Conservation (phyloP, 2,113 vertebrate genomes). For the Bombycilla garrulus region DNA sequence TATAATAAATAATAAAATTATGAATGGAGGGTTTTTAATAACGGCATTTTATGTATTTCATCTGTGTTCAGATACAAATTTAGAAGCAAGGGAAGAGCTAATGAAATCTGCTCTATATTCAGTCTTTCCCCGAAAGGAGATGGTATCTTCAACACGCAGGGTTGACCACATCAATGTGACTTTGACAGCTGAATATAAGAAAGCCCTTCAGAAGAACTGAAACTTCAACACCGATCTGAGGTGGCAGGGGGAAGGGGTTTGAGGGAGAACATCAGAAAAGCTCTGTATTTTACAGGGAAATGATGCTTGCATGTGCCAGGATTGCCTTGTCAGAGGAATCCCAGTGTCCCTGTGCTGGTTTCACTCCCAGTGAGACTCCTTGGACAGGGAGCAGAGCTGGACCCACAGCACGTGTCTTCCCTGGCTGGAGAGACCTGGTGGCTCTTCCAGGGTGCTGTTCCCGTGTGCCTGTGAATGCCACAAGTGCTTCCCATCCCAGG, state of each 20-base stretch:
- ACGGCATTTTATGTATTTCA: not conserved
- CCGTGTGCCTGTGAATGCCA: not conserved
- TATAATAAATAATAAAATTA: too few species aligned
- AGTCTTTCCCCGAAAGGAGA: not conserved
- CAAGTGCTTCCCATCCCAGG: not conserved
- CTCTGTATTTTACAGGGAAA: not conserved
- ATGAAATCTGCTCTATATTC: not conserved
- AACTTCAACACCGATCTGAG: not conserved
- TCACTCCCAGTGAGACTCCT: too few species aligned
- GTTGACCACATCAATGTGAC: not conserved
- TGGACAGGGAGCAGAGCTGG: not conserved
- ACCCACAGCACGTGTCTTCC: not conserved
- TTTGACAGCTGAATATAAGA: not conserved
- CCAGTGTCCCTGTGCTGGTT: accelerated
- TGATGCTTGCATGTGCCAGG: accelerated
- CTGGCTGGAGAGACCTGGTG: accelerated
- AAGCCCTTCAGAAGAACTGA: not conserved
- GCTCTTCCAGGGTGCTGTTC: not conserved
- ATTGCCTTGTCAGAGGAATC: not conserved
- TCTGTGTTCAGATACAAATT: not conserved
- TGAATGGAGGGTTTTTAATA: not conserved
- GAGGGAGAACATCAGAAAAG: not conserved
- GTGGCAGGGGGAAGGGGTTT: not conserved
- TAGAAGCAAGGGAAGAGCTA: not conserved
- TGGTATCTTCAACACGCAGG: not conserved